These are phyloP conservation scores for Oscheius onirici DNA, from an alignment of 2,888 invertebrate species.

Conservation along the genomic window DNA sequence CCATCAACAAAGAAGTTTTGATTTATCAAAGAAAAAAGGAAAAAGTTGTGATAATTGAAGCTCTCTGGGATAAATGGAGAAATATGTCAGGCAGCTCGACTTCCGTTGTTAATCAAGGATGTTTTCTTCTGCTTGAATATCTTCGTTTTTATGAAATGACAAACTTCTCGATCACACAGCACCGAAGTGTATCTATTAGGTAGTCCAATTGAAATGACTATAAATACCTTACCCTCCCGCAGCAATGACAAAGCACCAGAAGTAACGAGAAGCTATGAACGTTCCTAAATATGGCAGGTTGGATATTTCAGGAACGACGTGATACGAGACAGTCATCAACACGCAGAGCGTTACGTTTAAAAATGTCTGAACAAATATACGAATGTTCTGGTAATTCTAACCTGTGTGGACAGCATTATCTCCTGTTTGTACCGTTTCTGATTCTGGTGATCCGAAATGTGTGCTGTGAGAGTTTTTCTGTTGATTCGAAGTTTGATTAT, in stretches of 20 bases:
- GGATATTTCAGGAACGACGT: not conserved
- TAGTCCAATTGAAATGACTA: not conserved
- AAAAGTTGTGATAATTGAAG: too few relatives aligned
- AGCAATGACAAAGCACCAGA: slow-evolving; percentile 19
- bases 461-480: not conserved
- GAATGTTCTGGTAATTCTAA: not conserved
- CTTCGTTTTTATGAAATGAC: slow-evolving; percentile 8
- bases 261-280: slow-evolving; percentile 2
- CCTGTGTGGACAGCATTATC: not conserved
- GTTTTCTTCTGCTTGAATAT: too few relatives aligned
- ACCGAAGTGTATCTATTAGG: slow-evolving; percentile 7
- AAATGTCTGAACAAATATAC: not conserved
- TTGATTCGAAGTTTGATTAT: not conserved
- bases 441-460: not conserved
- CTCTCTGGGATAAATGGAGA: too few relatives aligned
- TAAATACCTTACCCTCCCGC: slow-evolving; percentile 2
- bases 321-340: not conserved
- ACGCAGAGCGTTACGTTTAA: not conserved
- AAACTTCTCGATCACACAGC: slow-evolving; percentile 4
- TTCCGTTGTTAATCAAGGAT: too few relatives aligned
- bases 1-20: too few relatives aligned
- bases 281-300: not conserved
- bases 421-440: slow-evolving; percentile 3
- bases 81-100: too few relatives aligned
- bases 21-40: too few relatives aligned